A percentile compares a stretch with the other conserved stretches of the same genome.
phyloP scores from a whole-genome alignment of 92 coral and sea anemone genomes.

The Metridium senile region DNA sequence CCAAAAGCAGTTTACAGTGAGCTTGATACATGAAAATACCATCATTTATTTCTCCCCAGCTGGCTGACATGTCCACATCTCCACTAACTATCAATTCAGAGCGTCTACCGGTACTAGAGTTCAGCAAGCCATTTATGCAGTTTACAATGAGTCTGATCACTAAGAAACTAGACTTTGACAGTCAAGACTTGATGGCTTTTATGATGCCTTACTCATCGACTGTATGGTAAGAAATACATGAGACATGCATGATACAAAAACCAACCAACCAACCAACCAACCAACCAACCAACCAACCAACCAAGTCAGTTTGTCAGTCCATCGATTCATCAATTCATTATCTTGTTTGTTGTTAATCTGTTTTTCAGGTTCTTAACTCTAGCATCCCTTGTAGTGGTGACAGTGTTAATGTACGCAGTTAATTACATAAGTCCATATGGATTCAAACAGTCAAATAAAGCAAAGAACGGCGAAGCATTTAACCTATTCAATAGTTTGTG shows the following conservation, averaged over 20 bases:
- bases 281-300: too few relatives aligned
- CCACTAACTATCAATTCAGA: conserved; percentile 73
- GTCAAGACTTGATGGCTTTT: conserved; percentile 65
- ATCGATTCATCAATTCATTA: too few relatives aligned
- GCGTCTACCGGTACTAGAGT: conserved; percentile 60
- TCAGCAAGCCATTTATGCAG: conserved; percentile 75
- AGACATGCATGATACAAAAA: too few relatives aligned
- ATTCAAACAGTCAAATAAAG: conserved; percentile 30
- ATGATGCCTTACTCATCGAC: conserved; percentile 79
- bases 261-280: too few relatives aligned
- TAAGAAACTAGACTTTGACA: conserved; percentile 57
- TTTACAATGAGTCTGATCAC: conserved; percentile 67
- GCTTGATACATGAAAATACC: too few relatives aligned
- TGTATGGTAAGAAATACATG: conserved; percentile 72
- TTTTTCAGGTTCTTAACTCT: conserved; percentile 58
- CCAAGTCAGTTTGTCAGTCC: too few relatives aligned
- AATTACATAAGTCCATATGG: conserved; percentile 86
- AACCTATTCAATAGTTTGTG: conserved; percentile 71
- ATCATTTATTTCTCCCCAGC: conserved; percentile 33
- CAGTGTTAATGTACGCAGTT: conserved; percentile 54
- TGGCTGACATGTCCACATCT: conserved; percentile 64
- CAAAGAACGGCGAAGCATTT: conserved; percentile 65
- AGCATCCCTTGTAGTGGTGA: conserved; percentile 70
- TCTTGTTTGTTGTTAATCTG: too few relatives aligned
- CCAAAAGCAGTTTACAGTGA: too few relatives aligned